These are phyloP conservation scores for Diogma glabrata DNA, from an alignment of 2,888 invertebrate species.

Conservation along the genomic window DNA sequence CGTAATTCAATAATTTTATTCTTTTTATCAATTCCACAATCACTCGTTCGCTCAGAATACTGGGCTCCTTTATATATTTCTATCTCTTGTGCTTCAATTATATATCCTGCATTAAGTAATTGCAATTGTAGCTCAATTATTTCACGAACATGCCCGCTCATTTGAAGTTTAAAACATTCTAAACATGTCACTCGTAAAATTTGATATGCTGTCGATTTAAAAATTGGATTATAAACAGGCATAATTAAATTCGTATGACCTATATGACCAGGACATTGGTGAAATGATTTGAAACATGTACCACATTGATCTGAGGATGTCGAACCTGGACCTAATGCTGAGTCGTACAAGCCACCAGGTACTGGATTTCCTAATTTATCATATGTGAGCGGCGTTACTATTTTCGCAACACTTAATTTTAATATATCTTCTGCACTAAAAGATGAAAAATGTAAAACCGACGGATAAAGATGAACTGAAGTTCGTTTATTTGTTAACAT, in stretches of 20 bases:
- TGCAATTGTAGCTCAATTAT: constrained; percentile 48
- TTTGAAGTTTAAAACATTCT: constrained; percentile 55
- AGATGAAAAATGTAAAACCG: constrained; percentile 49
- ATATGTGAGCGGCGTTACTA: constrained; percentile 66
- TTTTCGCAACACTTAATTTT: constrained; percentile 68
- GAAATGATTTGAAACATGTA: constrained; percentile 59
- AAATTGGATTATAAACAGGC: constrained; percentile 83
- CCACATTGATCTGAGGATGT: constrained; percentile 53
- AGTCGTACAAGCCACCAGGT: constrained; percentile 84
- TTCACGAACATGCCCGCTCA: constrained; percentile 33
- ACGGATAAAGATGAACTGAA: constrained; percentile 27
- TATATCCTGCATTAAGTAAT: constrained; percentile 60
- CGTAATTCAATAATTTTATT: constrained; percentile 35
- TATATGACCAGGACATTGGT: constrained; percentile 81
- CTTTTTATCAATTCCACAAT: background rate
- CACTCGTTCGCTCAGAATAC: constrained; percentile 24
- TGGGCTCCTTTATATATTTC: constrained; percentile 37
- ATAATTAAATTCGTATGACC: constrained; percentile 88
- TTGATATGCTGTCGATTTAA: constrained; percentile 58
- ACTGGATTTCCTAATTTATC: constrained; percentile 73
- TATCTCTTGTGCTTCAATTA: constrained; percentile 59
- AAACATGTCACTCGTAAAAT: constrained; percentile 60
- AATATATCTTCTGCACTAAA: constrained; percentile 66
- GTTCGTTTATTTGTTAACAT: too few relatives aligned
- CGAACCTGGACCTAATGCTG: constrained; percentile 51